Evolutionary conservation across 2,888 invertebrate genomes (phyloP), one percentile per base, ranked within the genome.

Genomic region (Linnaemya vulpina): DNA sequence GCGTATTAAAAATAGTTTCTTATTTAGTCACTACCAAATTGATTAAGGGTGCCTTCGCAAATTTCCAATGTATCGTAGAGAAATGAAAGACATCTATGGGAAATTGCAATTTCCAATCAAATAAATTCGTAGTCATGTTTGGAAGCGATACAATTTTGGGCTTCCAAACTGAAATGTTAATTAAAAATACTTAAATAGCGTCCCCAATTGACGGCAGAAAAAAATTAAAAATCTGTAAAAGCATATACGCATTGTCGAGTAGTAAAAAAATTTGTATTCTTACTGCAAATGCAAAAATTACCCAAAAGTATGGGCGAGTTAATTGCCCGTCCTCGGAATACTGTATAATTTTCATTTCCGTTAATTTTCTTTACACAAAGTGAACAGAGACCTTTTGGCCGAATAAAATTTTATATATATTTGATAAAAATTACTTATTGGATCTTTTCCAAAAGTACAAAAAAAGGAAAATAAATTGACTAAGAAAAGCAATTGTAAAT

Each of bases 401-500:
- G 11, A 71, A 51, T 43, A 11, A 70, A 63, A 53, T 51, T 51
- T 5, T 51, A 8, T 11, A 11, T 40, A 3, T 11, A 11, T 35
- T 25, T n/a, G n/a, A 40, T 60, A 25, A 40, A 20, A 40, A 40
- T 10, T 70, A 53, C 22, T 55, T 73, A 46, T 79, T 79, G 79
- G 73, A 79, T 46, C 55, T 63, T 49, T 38, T 79, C 79, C 79
- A 79, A 80, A 60, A 62, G 22, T 15, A 15, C 30, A 55, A 25
- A 55, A 63, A 35, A 22, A 55, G 9, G 22, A 53, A 71, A 35
- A 53, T 63, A 62, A 70, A 76, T 51, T 62, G 60, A 30, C 25
- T 70, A 20, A 62, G 38, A 78, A 71, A 70, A 60, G 40, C 35
- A 40, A 40, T 70, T 78, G 60, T 70, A 70, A 77, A 78, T 62